Evolutionary conservation across 2,888 invertebrate species (phyloP), one percentile per base, ranked within the genome.

Genomic region (Orchesella flavescens): DNA sequence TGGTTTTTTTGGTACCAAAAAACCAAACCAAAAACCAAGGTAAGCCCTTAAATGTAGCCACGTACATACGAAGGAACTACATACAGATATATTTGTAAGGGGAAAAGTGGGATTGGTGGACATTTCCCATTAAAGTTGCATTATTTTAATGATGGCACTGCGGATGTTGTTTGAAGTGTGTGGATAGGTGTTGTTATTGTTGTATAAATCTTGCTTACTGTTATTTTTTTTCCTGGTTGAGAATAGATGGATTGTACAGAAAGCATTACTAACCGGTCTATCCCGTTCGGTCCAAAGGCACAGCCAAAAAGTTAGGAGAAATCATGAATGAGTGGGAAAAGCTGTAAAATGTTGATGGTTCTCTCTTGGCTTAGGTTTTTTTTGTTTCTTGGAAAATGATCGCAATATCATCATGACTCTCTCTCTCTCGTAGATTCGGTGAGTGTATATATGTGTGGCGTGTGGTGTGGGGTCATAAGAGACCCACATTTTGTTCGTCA

Each of bases 121-220:
- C 80, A 80, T 71, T 73, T 80, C 73, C 80, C 73, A 80, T 80
- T 80, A 80, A 80, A 80, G 57, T 80, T 80, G 73, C 80, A 80
- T 80, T 59, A 80, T 80, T 72, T 80, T 80, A 80, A 80, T 80
- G 80, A 80, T 80, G 57, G 80, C 80, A 80, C 66, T 73, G 73
- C 80, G 80, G 80, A 73, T 73, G 55, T 66, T 80, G 34, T 80
- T 80, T 80, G 71, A 71, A 71, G 71, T 77, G 78, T 73, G 73
- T 49, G 80, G 65, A 73, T 55, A 72, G 71, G 71, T 79, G 71
- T 72, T 72, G 72, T 72, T 72, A 71, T 65, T 72, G 63, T 79
- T 71, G 53, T 79, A 79, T 79, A 79, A 79, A 79, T 79, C 78
- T 79, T 72, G 43, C 63, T 79, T 79, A 77, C 57, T 77, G 66